Conservation (phyloP, 2,113 vertebrate genomes). For the Anoplopoma fimbria region DNA sequence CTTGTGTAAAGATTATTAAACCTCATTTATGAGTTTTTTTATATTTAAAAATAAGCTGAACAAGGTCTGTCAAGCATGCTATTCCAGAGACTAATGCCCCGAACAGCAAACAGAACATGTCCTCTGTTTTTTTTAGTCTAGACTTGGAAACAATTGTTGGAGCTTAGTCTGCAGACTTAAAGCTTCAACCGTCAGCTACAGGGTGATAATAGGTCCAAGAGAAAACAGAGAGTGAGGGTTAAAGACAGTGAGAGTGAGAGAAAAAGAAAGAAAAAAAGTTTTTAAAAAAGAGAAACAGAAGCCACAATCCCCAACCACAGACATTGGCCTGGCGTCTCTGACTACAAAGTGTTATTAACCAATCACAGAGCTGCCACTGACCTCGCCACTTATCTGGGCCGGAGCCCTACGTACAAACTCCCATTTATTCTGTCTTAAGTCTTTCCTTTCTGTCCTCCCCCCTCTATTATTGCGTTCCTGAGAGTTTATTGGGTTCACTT, state of each 20-base stretch:
- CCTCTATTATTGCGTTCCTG: not conserved
- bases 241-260: constrained; percentile 11
- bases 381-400: constrained; percentile 53
- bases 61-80: not conserved
- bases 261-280: not conserved
- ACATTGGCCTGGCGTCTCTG: constrained; percentile 53
- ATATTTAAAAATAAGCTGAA: not conserved
- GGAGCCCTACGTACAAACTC: constrained; percentile 2
- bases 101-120: not conserved
- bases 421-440: constrained; percentile 29
- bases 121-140: constrained; percentile 18
- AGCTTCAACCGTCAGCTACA: constrained; percentile 35
- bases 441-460: not conserved
- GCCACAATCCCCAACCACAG: constrained; percentile 51
- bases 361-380: constrained; percentile 57
- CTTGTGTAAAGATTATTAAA: not conserved
- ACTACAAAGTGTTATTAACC: constrained; percentile 54
- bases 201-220: constrained; percentile 16
- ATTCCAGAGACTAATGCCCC: not conserved
- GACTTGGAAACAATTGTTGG: constrained; percentile 38
- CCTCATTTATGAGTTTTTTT: not conserved
- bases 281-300: constrained; percentile 23
- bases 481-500: constrained; percentile 22
- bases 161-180: constrained; percentile 29
- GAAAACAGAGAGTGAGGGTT: not conserved